A percentile compares a stretch with the other conserved stretches of the same genome.
These are phyloP conservation scores for Chrysodeixis includens DNA, from an alignment of 2,888 invertebrate species.

Conservation along the genomic window DNA sequence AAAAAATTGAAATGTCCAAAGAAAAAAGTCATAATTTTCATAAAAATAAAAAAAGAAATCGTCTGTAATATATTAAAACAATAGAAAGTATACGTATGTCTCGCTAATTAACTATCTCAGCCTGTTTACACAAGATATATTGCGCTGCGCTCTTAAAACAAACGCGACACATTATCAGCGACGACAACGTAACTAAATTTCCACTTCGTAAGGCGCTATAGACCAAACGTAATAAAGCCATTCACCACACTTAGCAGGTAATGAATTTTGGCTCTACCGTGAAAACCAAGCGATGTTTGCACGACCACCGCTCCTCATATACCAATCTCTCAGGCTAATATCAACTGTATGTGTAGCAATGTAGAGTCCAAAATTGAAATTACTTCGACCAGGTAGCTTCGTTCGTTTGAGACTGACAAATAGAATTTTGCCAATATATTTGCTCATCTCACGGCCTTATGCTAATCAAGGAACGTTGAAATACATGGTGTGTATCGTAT, in stretches of 20 bases:
- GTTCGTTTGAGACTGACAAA: conserved; percentile 37
- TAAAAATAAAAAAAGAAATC: too few species aligned
- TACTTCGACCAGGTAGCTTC: not conserved
- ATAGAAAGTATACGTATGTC: too few species aligned
- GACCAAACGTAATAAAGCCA: conserved; percentile 54
- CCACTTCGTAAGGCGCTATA: conserved; percentile 36
- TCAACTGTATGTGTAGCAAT: conserved; percentile 8
- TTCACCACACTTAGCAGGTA: conserved; percentile 57
- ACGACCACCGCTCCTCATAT: conserved; percentile 34
- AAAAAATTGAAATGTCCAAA: too few species aligned
- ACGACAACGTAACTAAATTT: conserved; percentile 47
- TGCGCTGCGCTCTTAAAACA: conserved; percentile 27
- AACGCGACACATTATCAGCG: conserved; percentile 42
- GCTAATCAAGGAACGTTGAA: conserved; percentile 34
- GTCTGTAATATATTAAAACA: too few species aligned
- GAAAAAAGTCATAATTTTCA: too few species aligned
- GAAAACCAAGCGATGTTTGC: conserved; percentile 54
- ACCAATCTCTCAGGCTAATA: conserved; percentile 17
- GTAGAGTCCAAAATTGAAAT: conserved; percentile 18
- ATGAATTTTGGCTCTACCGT: conserved; percentile 59
- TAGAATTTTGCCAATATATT: conserved; percentile 50
- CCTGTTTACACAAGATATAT: conserved; percentile 17
- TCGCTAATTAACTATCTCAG: not conserved
- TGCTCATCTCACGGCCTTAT: conserved; percentile 30
- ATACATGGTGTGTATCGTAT: conserved; percentile 15